Base-by-base conservation (phyloP, 2,113 vertebrate species). In the Hippoglossus stenolepis region DNA sequence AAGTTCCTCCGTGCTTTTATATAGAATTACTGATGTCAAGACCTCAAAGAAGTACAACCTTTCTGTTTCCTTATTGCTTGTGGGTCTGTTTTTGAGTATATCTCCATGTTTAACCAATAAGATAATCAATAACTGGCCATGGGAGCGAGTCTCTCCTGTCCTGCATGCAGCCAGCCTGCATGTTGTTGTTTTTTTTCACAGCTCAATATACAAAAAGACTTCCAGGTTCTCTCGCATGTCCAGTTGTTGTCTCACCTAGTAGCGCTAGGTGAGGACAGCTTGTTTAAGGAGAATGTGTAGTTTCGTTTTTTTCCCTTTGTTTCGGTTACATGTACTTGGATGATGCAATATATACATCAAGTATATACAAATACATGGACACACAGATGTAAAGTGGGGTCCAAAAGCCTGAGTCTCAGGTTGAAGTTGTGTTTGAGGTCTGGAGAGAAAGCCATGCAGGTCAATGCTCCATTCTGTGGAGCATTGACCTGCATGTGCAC, bases 341-440 rank as follows among this genome's bases (percentile, higher is more conserved):
- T 87, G 86, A 84, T 80, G 72, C 69, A 87, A 85, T 91, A 88
- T 91, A 92, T 93, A 91, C 82, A 89, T 90, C 56, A 68, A 82
- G 77, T 92, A 85, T 78, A 88, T 88, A 91, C 91, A 93, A 65
- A 91, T 92, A 90, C 87, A 91, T 85, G 74, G 75, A 88, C 85
- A 85, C 89, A 89, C 89, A 91, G 76, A 87, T 87, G 59, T 79
- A 47, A 45, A 38, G 79, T 77, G 70, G 70, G 77, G 53, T 84
- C 65, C 69, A 72, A 35, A 83, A 71, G 79, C 67, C 85, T 58
- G 68, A 79, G 68, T 63, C 68, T 38, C 23, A 28, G 57, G 23
- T 59, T 58, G 20, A 14, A 11, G 14, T 26, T 72, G 8, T 51
- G 20, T 13, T 57, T 56, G 14, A 66, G 15, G 18, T 47, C 9